phyloP scores from a whole-genome alignment of 1,140 invertebrate species.

The Tetraneura akinire region DNA sequence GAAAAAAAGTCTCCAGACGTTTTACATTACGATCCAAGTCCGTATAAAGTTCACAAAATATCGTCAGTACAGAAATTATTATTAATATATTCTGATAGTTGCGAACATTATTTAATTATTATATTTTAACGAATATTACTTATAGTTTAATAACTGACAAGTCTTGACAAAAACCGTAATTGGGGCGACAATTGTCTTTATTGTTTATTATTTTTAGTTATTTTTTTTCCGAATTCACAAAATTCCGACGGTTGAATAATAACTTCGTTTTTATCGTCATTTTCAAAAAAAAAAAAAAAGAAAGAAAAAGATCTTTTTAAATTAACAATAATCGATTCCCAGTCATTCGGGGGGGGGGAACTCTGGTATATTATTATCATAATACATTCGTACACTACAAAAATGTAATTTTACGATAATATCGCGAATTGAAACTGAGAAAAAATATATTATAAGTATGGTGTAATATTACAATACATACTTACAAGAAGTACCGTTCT shows the following conservation, averaged over 20 bases:
- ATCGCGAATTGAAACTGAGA: background rate
- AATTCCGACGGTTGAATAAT: too few species aligned
- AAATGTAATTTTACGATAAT: background rate
- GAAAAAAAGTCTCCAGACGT: too few species aligned
- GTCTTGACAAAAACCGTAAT: background rate
- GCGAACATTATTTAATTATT: too few species aligned
- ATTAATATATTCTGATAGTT: too few species aligned
- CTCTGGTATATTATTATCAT: too few species aligned
- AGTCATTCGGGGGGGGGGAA: background rate
- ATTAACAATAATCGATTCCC: conserved; percentile 16
- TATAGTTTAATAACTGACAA: background rate
- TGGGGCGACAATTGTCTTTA: background rate
- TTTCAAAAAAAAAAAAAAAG: too few species aligned
- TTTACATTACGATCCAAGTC: too few species aligned
- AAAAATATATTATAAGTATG: background rate
- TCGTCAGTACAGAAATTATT: too few species aligned
- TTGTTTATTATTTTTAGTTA: background rate
- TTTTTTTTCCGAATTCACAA: background rate
- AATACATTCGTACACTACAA: background rate
- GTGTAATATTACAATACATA: background rate
- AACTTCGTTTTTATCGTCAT: background rate
- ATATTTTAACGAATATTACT: too few species aligned
- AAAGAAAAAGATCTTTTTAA: conserved; percentile 16
- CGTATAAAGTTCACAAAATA: too few species aligned
- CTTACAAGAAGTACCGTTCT: background rate